phyloP scores from a whole-genome alignment of 2,797 vertebrate genomes.

The Rachycentron canadum region DNA sequence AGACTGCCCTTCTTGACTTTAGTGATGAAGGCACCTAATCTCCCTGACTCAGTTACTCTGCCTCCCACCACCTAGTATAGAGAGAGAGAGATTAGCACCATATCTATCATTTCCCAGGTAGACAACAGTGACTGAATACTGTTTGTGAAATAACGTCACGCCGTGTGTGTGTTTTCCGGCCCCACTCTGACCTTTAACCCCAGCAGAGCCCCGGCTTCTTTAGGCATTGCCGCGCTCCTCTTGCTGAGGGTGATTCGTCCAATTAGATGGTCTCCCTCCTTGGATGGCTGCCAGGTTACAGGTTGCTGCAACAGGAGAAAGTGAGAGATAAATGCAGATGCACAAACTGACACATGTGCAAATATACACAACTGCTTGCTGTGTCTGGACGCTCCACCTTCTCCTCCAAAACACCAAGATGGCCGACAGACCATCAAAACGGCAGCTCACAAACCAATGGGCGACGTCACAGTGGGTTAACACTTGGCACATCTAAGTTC shows the following conservation, averaged over 20 bases:
- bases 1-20: slow-evolving; percentile 99
- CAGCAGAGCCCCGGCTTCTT: slow-evolving; percentile 95
- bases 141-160: background rate
- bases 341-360: background rate
- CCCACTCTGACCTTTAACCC: slow-evolving; percentile 92
- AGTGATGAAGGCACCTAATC: slow-evolving; percentile 99
- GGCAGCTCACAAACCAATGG: too few species aligned
- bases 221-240: slow-evolving; percentile 95
- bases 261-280: slow-evolving; percentile 97
- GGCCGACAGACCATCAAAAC: too few species aligned
- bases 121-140: background rate
- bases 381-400: too few species aligned
- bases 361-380: background rate
- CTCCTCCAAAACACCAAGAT: too few species aligned
- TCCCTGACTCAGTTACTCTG: slow-evolving; percentile 96
- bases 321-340: background rate
- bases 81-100: slow-evolving; percentile 12
- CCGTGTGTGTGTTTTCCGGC: background rate
- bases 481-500: background rate
- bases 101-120: background rate
- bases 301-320: slow-evolving; percentile 88
- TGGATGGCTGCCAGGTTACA: slow-evolving; percentile 98
- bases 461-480: too few species aligned
- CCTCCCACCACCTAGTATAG: slow-evolving; percentile 98
- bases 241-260: slow-evolving; percentile 98